Percentiles rank a stretch among this genome's conserved stretches.
phyloP scores from a whole-genome alignment of 2,888 invertebrate genomes.

The Kryphioiulus occultus region DNA sequence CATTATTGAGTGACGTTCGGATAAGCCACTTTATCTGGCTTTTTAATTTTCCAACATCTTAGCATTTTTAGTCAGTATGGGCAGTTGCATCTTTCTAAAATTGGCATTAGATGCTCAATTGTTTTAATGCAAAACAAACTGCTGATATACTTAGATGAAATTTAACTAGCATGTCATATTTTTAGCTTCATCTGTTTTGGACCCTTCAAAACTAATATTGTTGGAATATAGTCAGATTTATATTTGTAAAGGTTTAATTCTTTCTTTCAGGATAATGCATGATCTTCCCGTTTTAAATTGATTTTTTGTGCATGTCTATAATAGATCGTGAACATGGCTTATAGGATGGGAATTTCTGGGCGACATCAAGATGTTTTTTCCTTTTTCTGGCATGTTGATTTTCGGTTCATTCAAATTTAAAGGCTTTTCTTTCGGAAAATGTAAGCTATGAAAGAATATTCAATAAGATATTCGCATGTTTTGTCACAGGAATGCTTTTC shows the following conservation, averaged over 20 bases:
- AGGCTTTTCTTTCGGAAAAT: not conserved
- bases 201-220: too few relatives aligned
- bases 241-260: not conserved
- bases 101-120: too few relatives aligned
- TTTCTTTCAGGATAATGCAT: not conserved
- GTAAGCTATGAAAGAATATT: not conserved
- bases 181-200: too few relatives aligned
- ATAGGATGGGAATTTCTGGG: slow-evolving; percentile 3
- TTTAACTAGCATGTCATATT: too few relatives aligned
- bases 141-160: too few relatives aligned
- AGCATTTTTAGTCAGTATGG: too few relatives aligned
- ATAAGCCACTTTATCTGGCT: too few relatives aligned
- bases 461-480: not conserved
- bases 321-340: not conserved
- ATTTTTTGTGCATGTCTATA: not conserved
- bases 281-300: not conserved
- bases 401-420: not conserved
- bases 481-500: not conserved
- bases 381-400: not conserved
- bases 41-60: too few relatives aligned
- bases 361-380: not conserved
- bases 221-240: too few relatives aligned
- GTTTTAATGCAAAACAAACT: too few relatives aligned
- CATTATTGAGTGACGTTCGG: too few relatives aligned
- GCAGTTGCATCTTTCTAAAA: too few relatives aligned